Evolutionary conservation across 2,888 invertebrate species (phyloP).

Genomic region (Hypomecis punctinalis): DNA sequence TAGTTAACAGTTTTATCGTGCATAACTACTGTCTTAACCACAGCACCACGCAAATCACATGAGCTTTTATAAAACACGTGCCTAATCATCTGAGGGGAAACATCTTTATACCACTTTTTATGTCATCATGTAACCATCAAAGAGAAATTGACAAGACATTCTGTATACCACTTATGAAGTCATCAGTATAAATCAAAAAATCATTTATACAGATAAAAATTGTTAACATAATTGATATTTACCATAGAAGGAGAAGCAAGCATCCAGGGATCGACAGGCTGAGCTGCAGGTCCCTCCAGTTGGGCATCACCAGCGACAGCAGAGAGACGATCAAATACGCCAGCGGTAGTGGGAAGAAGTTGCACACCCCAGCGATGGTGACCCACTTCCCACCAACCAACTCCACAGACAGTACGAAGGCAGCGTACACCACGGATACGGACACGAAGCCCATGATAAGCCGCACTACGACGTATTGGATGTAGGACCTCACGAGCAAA

Average conservation of each 20-base stretch:
- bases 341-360: constrained; percentile 91
- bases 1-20: no score
- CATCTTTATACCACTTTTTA: no score
- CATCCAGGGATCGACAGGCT: constrained; percentile 90
- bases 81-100: no score
- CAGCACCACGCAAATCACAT: no score
- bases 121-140: no score
- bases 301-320: constrained; percentile 88
- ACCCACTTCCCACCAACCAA: constrained; percentile 92
- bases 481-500: constrained; percentile 88
- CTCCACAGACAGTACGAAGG: constrained; percentile 92
- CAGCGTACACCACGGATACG: constrained; percentile 93
- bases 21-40: no score
- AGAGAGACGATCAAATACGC: constrained; percentile 90
- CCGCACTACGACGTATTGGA: constrained; percentile 88
- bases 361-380: constrained; percentile 92
- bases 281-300: constrained; percentile 90
- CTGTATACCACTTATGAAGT: no score
- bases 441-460: constrained; percentile 90
- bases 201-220: background rate
- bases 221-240: constrained; percentile 50
- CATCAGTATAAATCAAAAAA: background rate
- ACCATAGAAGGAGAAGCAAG: constrained; percentile 88
- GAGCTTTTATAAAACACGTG: no score
- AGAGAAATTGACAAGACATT: no score